Conservation (phyloP, 2,797 vertebrate genomes). For the Lacerta agilis region DNA sequence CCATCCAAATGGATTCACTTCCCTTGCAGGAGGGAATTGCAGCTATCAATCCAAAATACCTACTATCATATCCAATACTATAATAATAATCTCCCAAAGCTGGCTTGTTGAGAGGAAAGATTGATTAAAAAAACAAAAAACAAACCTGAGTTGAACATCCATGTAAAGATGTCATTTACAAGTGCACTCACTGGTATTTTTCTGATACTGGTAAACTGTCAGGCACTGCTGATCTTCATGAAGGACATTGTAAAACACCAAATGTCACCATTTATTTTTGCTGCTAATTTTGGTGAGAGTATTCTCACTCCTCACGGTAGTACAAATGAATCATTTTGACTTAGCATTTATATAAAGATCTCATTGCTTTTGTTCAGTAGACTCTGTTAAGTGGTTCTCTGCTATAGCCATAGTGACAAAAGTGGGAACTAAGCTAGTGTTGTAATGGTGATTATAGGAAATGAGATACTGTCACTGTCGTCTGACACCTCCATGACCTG, state of each 20-base stretch:
- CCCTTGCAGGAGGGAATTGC: too few relatives aligned
- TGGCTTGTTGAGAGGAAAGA: not conserved
- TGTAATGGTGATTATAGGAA: not conserved
- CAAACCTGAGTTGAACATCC: not conserved
- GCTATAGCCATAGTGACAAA: not conserved
- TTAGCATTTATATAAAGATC: not conserved
- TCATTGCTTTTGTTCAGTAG: not conserved
- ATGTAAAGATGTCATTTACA: not conserved
- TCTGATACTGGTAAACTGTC: not conserved
- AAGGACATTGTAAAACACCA: not conserved
- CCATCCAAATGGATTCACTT: too few relatives aligned
- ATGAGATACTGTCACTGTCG: not conserved
- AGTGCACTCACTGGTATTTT: not conserved
- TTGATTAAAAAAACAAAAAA: not conserved
- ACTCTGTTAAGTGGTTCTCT: not conserved
- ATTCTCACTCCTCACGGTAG: not conserved
- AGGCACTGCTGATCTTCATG: not conserved
- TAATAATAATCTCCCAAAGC: too few relatives aligned
- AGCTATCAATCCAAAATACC: too few relatives aligned
- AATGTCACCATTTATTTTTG: not conserved
- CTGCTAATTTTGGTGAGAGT: not conserved
- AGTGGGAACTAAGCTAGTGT: not conserved
- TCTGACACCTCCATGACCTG: not conserved
- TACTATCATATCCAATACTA: too few relatives aligned
- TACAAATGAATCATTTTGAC: not conserved